Conservation (phyloP, 2,888 invertebrate species). For the Tanytarsus gracilentus region DNA sequence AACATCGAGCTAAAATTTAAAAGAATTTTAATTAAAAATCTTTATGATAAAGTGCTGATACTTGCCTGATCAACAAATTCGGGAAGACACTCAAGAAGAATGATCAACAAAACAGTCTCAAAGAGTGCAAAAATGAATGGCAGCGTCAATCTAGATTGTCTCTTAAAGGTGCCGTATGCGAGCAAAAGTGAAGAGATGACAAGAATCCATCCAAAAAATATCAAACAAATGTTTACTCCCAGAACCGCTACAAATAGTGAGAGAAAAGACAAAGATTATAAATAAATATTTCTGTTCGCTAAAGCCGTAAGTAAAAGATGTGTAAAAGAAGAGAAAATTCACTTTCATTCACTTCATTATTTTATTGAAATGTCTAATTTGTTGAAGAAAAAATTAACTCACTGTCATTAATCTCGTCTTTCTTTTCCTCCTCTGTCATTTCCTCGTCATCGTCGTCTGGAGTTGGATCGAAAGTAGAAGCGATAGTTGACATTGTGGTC, state of each 20-base stretch:
- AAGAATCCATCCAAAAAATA: conserved; percentile 22
- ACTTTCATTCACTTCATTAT: neutral
- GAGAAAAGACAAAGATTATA: conserved; percentile 8
- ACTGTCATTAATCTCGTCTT: conserved; percentile 25
- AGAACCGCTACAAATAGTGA: conserved; percentile 7
- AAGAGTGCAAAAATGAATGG: conserved; percentile 20
- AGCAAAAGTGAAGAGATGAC: conserved; percentile 1
- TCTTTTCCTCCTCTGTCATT: neutral
- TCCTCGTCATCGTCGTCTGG: conserved; percentile 12
- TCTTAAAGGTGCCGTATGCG: conserved; percentile 13
- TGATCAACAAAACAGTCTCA: conserved; percentile 12
- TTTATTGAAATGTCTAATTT: neutral
- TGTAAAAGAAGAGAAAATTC: neutral
- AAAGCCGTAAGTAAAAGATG: no score
- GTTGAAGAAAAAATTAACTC: conserved; percentile 1
- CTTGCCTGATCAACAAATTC: conserved; percentile 24
- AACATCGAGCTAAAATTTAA: conserved; percentile 13
- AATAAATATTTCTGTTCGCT: conserved; percentile 28
- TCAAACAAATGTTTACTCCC: conserved; percentile 20
- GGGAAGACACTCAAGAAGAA: conserved; percentile 12
- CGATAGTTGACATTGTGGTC: neutral
- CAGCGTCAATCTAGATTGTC: conserved; percentile 12
- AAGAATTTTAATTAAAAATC: no score
- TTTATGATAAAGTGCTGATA: no score
- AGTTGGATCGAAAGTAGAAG: neutral